Evolutionary conservation across 2,113 vertebrate genomes (phyloP).

Genomic region (Cebus imitator): DNA sequence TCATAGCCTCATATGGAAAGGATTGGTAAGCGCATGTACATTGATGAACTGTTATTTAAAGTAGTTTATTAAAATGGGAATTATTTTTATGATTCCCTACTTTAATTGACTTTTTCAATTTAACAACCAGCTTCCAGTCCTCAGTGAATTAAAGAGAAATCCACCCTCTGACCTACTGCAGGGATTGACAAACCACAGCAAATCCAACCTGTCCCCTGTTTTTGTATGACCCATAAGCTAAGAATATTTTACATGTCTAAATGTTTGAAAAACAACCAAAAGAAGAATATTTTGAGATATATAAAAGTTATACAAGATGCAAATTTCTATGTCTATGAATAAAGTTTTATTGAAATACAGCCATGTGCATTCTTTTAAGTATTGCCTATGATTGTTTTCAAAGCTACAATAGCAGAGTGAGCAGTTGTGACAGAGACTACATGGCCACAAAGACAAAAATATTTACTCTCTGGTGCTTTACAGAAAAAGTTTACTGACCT

Average conservation of each 20-base stretch:
- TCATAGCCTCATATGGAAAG: background rate
- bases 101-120: slow-evolving; percentile 8
- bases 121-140: background rate
- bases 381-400: background rate
- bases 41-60: background rate
- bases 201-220: background rate
- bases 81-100: background rate
- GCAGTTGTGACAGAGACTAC: background rate
- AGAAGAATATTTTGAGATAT: slow-evolving; percentile 18
- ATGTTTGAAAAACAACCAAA: background rate
- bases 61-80: background rate
- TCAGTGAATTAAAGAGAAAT: background rate
- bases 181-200: background rate
- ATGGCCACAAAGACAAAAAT: background rate
- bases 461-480: background rate
- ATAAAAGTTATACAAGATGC: background rate
- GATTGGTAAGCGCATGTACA: background rate
- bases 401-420: background rate
- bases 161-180: background rate
- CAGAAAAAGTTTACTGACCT: background rate
- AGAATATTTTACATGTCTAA: background rate
- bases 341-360: background rate
- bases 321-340: background rate
- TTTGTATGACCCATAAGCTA: background rate
- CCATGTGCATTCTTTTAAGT: background rate